A percentile compares a stretch with the other conserved stretches of the same genome.
These are phyloP conservation scores for Parthenolecanium corni DNA, from an alignment of 2,888 invertebrate species.

Conservation along the genomic window DNA sequence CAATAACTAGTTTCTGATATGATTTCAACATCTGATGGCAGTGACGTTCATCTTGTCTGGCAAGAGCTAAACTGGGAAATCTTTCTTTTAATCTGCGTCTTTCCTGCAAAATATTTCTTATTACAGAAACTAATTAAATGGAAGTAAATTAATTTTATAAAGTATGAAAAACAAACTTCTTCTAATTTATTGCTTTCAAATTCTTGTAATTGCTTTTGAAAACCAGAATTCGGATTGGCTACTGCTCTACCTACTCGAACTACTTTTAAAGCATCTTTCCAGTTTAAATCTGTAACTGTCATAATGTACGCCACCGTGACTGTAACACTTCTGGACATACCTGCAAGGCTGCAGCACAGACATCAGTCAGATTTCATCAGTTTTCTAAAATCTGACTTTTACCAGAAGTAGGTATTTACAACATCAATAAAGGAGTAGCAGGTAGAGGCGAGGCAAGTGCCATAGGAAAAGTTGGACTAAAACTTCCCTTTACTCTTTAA, in stretches of 20 bases:
- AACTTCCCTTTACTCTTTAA: too few relatives aligned
- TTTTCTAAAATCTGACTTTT: not conserved
- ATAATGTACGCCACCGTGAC: conserved; percentile 93
- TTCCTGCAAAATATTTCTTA: conserved; percentile 27
- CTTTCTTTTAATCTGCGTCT: conserved; percentile 45
- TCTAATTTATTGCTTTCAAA: conserved; percentile 68
- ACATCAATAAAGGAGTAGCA: too few relatives aligned
- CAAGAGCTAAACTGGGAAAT: conserved; percentile 64
- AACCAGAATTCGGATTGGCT: conserved; percentile 92
- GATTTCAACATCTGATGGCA: conserved; percentile 67
- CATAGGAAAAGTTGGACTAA: too few relatives aligned
- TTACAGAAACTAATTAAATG: not conserved
- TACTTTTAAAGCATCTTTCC: conserved; percentile 87
- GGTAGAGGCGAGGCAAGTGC: too few relatives aligned
- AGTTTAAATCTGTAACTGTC: conserved; percentile 77
- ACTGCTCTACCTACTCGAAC: conserved; percentile 82
- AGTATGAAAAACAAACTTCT: conserved; percentile 47
- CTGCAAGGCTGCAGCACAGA: conserved; percentile 62
- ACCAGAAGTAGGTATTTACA: too few relatives aligned
- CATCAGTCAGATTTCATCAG: conserved; percentile 8
- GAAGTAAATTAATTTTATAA: conserved; percentile 37
- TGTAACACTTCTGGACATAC: conserved; percentile 93
- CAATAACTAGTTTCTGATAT: conserved; percentile 67
- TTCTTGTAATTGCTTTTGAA: conserved; percentile 85
- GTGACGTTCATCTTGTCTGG: conserved; percentile 59